Percentiles rank a stretch among this genome's conserved stretches.
phyloP scores from a whole-genome alignment of 2,113 vertebrate species.

The Etheostoma cragini region DNA sequence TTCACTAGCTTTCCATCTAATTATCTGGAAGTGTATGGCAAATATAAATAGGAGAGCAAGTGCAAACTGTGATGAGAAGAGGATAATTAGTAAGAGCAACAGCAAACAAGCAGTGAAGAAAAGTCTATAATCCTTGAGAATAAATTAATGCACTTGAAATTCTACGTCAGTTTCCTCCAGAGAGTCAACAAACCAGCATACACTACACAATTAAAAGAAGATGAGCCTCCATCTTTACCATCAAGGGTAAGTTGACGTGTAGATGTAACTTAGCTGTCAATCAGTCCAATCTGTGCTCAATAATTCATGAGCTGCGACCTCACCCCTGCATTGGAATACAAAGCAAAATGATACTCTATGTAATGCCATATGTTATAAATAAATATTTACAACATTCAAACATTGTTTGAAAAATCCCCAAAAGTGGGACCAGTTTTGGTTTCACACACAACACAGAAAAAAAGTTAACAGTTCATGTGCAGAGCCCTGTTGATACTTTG shows the following conservation, averaged over 20 bases:
- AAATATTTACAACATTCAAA: neutral
- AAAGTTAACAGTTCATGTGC: no score
- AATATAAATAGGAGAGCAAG: neutral
- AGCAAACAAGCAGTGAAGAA: constrained; percentile 5
- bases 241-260: constrained; percentile 7
- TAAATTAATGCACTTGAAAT: constrained; percentile 36
- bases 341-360: neutral
- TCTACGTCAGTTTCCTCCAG: neutral
- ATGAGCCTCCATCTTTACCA: neutral
- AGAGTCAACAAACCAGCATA: constrained; percentile 25
- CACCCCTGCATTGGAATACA: constrained; percentile 9
- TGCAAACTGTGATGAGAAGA: constrained; percentile 9
- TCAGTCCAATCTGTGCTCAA: neutral
- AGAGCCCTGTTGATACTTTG: no score
- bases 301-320: constrained; percentile 32
- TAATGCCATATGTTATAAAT: neutral
- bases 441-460: neutral
- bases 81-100: constrained; percentile 20
- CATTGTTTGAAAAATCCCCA: neutral
- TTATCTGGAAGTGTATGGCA: constrained; percentile 29
- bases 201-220: constrained; percentile 16
- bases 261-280: constrained; percentile 9
- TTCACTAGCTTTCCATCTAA: constrained; percentile 7
- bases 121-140: constrained; percentile 36
- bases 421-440: neutral